Conservation (phyloP, 2,113 vertebrate genomes). For the Fulmarus glacialis region DNA sequence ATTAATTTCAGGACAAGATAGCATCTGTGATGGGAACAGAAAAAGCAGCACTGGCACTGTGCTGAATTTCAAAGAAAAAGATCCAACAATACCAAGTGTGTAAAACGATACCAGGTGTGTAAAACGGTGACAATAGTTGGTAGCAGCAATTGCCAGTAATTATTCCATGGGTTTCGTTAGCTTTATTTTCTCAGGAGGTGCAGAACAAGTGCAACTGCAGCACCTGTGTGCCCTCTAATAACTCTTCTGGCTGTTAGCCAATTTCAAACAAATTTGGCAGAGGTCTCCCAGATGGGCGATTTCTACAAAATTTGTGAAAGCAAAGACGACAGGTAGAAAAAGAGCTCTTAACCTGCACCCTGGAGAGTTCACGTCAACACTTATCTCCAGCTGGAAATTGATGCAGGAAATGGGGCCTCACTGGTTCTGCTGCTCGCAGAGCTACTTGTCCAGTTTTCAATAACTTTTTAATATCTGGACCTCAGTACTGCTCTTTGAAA, state of each 20-base stretch:
- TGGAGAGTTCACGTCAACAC: rapidly evolving
- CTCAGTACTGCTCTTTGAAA: background rate
- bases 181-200: background rate
- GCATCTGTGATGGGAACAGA: conserved; percentile 14
- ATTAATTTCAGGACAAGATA: background rate
- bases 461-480: background rate
- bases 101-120: background rate
- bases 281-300: background rate
- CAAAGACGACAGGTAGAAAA: background rate
- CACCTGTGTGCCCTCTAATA: background rate
- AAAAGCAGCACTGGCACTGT: background rate
- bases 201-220: background rate
- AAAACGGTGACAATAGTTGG: background rate
- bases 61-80: background rate
- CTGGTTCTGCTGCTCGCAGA: background rate
- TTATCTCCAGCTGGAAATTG: background rate
- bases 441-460: background rate
- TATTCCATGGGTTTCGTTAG: background rate
- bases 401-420: background rate
- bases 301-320: background rate
- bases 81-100: rapidly evolving
- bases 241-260: background rate
- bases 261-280: background rate
- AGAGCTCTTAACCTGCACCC: background rate
- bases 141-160: background rate